phyloP scores from a whole-genome alignment of 2,797 vertebrate genomes.

The Etheostoma nigrum region DNA sequence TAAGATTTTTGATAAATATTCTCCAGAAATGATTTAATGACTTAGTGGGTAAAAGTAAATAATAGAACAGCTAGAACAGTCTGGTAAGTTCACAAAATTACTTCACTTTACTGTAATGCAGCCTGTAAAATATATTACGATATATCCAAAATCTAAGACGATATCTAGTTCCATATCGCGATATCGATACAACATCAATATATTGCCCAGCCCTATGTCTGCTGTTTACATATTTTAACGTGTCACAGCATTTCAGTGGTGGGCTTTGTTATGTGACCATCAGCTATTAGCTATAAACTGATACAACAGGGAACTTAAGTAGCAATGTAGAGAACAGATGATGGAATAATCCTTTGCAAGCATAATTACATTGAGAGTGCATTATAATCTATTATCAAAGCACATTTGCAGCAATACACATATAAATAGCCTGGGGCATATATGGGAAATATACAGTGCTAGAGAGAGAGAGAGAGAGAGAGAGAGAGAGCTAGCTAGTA shows the following conservation, averaged over 20 bases:
- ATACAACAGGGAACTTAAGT: background rate
- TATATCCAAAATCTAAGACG: too few relatives aligned
- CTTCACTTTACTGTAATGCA: too few relatives aligned
- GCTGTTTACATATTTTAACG: conserved; percentile 9
- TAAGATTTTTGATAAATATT: too few relatives aligned
- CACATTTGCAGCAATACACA: conserved; percentile 28
- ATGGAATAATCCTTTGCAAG: conserved; percentile 10
- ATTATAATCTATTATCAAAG: conserved; percentile 32
- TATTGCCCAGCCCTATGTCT: background rate
- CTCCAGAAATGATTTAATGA: too few relatives aligned
- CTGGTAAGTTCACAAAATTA: too few relatives aligned
- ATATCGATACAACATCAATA: too few relatives aligned
- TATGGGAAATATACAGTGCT: background rate
- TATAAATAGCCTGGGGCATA: conserved; percentile 3
- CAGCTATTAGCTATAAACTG: conserved; percentile 10
- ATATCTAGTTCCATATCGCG: too few relatives aligned
- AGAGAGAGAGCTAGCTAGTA: background rate
- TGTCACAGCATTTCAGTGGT: conserved; percentile 10
- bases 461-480: background rate
- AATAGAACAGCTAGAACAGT: too few relatives aligned
- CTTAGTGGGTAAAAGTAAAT: too few relatives aligned
- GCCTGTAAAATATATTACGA: too few relatives aligned
- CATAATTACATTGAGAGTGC: conserved; percentile 34
- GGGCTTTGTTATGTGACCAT: background rate
- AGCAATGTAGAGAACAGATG: background rate